A percentile compares a stretch with the other conserved stretches of the same genome.
Evolutionary conservation across 2,113 vertebrate genomes (phyloP).

Genomic region (Garra rufa): DNA sequence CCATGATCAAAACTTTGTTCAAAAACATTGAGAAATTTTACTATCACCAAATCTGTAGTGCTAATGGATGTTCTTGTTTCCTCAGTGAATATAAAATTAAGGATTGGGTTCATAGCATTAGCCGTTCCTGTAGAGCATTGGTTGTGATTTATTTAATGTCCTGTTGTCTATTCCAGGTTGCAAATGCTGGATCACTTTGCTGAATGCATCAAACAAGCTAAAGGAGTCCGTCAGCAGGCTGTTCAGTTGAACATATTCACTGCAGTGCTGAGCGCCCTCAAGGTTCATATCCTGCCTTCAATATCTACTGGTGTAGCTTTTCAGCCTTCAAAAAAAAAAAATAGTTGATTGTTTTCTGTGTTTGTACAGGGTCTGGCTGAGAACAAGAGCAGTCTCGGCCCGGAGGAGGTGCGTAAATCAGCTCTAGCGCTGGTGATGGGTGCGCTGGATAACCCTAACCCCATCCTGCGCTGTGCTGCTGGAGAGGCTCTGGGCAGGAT

Average conservation of each 20-base stretch:
- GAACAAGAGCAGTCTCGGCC: conserved; percentile 97
- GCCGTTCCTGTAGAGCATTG: background rate
- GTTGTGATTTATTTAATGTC: background rate
- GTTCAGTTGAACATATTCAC: conserved; percentile 99
- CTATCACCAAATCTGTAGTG: too few species aligned
- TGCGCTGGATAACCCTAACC: conserved; percentile 96
- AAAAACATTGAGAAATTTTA: too few species aligned
- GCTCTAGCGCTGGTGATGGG: conserved; percentile 98
- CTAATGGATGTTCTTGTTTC: too few species aligned
- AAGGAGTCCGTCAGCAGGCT: conserved; percentile 96
- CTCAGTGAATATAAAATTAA: too few species aligned
- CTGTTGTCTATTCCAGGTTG: conserved; percentile 76
- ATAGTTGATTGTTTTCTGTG: background rate
- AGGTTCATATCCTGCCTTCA: conserved; percentile 79
- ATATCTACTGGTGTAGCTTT: too few species aligned
- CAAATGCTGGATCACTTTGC: conserved; percentile 99
- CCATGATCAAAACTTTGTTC: too few species aligned
- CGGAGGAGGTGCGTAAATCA: conserved; percentile 96
- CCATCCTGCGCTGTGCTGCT: conserved; percentile 95
- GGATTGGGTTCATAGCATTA: too few species aligned
- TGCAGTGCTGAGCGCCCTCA: conserved; percentile 95
- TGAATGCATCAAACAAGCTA: conserved; percentile 98
- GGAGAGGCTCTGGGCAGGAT: conserved; percentile 97
- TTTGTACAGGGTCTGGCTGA: conserved; percentile 91
- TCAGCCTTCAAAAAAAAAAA: too few species aligned